Evolutionary conservation across 2,888 invertebrate species (phyloP).

Genomic region (Sisyra terminalis): DNA sequence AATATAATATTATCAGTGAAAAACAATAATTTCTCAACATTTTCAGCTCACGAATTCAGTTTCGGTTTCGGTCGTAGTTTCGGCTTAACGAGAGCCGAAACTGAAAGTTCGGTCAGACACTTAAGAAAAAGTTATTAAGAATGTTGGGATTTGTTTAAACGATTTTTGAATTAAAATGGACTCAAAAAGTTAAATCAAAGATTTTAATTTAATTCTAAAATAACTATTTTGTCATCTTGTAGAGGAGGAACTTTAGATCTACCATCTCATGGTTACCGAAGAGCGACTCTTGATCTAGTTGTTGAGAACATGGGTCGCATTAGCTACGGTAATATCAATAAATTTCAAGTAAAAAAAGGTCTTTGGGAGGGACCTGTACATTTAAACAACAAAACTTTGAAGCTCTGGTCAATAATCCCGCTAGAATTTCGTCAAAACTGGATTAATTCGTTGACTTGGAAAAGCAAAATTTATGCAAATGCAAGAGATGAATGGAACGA

Average conservation of each 20-base stretch:
- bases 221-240: too few relatives aligned
- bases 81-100: too few relatives aligned
- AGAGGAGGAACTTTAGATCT: slow-evolving; percentile 20
- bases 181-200: too few relatives aligned
- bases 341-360: slow-evolving; percentile 27
- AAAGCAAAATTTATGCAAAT: background rate
- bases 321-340: slow-evolving; percentile 29
- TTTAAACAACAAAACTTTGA: slow-evolving; percentile 24
- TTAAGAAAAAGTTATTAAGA: too few relatives aligned
- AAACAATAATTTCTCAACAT: too few relatives aligned
- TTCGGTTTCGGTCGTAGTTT: too few relatives aligned
- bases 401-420: slow-evolving; percentile 29
- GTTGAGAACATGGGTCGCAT: slow-evolving; percentile 72
- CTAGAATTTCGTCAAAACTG: slow-evolving; percentile 32
- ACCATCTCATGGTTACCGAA: slow-evolving; percentile 14
- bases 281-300: slow-evolving; percentile 25
- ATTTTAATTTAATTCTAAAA: too few relatives aligned
- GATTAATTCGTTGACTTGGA: slow-evolving; percentile 17
- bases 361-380: slow-evolving; percentile 26
- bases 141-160: too few relatives aligned
- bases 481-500: slow-evolving; percentile 7
- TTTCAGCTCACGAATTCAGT: too few relatives aligned
- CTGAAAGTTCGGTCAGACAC: too few relatives aligned
- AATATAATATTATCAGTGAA: too few relatives aligned
- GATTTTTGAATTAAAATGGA: too few relatives aligned